Percentiles rank a stretch among this genome's conserved stretches.
Evolutionary conservation across 2,113 vertebrate genomes (phyloP).

Genomic region (Sorex araneus): DNA sequence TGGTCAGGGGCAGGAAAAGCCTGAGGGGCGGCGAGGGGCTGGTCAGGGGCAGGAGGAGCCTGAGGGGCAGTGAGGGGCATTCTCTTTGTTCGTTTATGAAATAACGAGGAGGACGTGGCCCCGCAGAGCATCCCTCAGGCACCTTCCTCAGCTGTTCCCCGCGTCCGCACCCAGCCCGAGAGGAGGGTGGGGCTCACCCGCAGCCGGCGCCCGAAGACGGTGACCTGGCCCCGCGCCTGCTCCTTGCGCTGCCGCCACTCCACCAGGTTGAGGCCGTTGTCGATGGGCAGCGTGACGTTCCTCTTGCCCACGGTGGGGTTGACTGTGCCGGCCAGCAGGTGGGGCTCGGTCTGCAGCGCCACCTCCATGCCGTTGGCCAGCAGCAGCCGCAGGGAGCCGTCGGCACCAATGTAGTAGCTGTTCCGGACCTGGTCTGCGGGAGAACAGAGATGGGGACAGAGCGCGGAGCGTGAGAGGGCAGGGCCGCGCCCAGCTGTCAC

Average conservation of each 20-base stretch:
- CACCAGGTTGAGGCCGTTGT: conserved; percentile 98
- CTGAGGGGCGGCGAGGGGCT: too few species aligned
- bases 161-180: too few species aligned
- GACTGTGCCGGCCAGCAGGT: conserved; percentile 96
- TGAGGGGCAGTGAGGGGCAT: too few species aligned
- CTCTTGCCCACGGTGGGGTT: conserved; percentile 98
- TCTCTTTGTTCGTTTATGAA: too few species aligned
- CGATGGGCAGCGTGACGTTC: conserved; percentile 97
- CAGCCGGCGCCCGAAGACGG: conserved; percentile 96
- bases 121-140: too few species aligned
- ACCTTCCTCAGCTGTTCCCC: too few species aligned
- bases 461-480: not conserved
- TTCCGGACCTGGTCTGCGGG: conserved; percentile 97
- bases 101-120: too few species aligned
- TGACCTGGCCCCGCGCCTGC: conserved; percentile 97
- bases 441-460: not conserved
- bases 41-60: too few species aligned
- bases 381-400: conserved; percentile 95
- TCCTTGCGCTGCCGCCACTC: conserved; percentile 99
- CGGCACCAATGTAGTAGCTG: conserved; percentile 97
- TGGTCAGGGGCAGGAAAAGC: too few species aligned
- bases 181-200: conserved; percentile 90
- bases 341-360: conserved; percentile 96
- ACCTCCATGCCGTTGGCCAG: conserved; percentile 99
- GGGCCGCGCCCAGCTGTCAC: not conserved